Conservation (phyloP, 2,888 invertebrate species). For the Acanthopleura granulata region DNA sequence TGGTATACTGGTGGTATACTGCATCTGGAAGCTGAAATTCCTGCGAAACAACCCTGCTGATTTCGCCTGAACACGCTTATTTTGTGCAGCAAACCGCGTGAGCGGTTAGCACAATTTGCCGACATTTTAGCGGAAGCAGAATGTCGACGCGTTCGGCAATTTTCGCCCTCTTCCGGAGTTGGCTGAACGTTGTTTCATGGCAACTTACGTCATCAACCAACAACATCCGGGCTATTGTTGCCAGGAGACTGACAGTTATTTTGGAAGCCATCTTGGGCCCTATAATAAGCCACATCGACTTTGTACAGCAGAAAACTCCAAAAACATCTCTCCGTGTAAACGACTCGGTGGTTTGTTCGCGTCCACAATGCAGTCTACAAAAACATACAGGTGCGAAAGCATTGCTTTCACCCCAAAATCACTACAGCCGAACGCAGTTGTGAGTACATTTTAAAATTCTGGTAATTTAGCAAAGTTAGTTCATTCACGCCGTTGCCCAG, state of each 20-base stretch:
- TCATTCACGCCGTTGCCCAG: too few species aligned
- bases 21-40: too few species aligned
- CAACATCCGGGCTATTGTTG: slow-evolving; percentile 11
- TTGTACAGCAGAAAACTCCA: not conserved
- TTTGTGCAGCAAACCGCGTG: not conserved
- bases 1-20: too few species aligned
- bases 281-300: not conserved
- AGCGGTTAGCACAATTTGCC: not conserved
- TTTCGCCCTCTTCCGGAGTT: not conserved
- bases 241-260: slow-evolving; percentile 11
- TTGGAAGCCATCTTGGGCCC: slow-evolving; percentile 7
- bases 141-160: not conserved
- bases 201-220: slow-evolving; percentile 15
- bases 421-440: not conserved
- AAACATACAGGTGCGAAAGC: not conserved
- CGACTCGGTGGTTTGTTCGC: too few species aligned
- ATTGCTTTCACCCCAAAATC: slow-evolving; percentile 6
- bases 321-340: not conserved
- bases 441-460: not conserved
- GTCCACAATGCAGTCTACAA: not conserved
- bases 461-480: too few species aligned
- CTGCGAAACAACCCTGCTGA: too few species aligned
- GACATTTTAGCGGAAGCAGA: slow-evolving; percentile 14
- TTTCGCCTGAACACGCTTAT: too few species aligned
- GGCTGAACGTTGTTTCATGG: not conserved